Conservation (phyloP, 1,140 invertebrate species). For the Anastatus disparis region DNA sequence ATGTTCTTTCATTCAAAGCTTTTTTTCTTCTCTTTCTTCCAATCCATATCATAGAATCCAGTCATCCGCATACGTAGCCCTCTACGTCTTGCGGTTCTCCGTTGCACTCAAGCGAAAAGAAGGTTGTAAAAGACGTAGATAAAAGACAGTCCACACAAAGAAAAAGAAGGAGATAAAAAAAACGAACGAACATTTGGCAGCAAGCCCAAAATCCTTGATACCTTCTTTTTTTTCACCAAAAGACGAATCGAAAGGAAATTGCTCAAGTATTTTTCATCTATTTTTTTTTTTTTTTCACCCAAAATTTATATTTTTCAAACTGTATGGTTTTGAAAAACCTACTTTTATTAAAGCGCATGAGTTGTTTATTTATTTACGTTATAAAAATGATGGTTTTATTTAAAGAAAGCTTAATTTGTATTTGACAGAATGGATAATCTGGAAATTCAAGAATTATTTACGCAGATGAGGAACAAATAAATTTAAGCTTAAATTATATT, state of each 20-base stretch:
- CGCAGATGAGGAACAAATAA: too few species aligned
- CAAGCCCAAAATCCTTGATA: background rate
- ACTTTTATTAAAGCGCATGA: too few species aligned
- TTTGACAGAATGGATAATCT: too few species aligned
- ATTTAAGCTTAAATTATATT: too few species aligned
- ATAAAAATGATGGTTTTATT: too few species aligned
- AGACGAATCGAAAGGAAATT: background rate
- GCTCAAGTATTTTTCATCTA: background rate
- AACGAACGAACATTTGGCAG: background rate
- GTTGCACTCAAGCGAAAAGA: conserved; percentile 8
- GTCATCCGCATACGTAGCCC: background rate
- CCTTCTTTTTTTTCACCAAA: background rate
- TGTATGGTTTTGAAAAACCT: background rate
- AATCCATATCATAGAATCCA: conserved; percentile 3
- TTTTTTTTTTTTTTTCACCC: too few species aligned
- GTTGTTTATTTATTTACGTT: too few species aligned
- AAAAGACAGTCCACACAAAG: background rate
- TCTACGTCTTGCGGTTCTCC: conserved; percentile 5
- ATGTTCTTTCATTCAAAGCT: background rate
- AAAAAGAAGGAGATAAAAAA: background rate
- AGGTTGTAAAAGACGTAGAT: conserved; percentile 20
- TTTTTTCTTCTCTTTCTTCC: background rate
- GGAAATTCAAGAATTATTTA: too few species aligned
- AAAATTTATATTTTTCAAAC: conserved; percentile 14
- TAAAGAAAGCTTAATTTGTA: too few species aligned